Evolutionary conservation across 2,797 vertebrate species (phyloP), one percentile per base, ranked within the genome.

Genomic region (Pachyuromys duprasi): DNA sequence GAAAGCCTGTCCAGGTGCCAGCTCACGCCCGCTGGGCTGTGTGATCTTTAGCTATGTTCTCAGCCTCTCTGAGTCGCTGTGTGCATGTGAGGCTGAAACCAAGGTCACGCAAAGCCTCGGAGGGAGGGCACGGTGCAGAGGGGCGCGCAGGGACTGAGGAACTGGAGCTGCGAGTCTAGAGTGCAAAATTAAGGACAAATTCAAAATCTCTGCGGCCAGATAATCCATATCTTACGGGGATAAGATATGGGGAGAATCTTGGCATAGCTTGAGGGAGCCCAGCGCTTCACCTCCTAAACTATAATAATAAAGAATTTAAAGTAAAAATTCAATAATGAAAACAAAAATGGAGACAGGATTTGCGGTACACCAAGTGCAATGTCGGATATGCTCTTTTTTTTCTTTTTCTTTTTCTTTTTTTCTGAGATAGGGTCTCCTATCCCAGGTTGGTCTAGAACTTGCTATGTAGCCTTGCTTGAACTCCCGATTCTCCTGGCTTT

Each of bases 321-420:
- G 93, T 22, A 84, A 83, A 65, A 74, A 60, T 55, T 15, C 62
- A 86, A 12, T 28, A 49, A 75, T 75, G 74, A 86, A 67, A 70
- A 86, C 2, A 70, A 72, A 57, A 75, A 87, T 53, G 49, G 65
- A 26, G 78, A 57, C 42, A 36, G 63, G 31, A 13, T 8, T 84
- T 20, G 45, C n/a, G 22, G 18, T 3, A 8, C 9, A 65, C 7
- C 14, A 7, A 1, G 12, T 36, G 11, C 57, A 18, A 63, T 5
- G 20, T 5, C 17, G 49, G 28, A 72, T 13, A 26, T 60, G 4
- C 14, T 83, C 36, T 63, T 82, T 79, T 28, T 80, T 9, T 7
- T 2, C 2, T 33, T 75, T 42, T 24, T 76, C 24, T 39, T 42
- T 39, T 42, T 24, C 45, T 42, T 39, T 42, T 42, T 42, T n/a